phyloP scores from a whole-genome alignment of 2,113 vertebrate species.

The Podarcis cretensis region DNA sequence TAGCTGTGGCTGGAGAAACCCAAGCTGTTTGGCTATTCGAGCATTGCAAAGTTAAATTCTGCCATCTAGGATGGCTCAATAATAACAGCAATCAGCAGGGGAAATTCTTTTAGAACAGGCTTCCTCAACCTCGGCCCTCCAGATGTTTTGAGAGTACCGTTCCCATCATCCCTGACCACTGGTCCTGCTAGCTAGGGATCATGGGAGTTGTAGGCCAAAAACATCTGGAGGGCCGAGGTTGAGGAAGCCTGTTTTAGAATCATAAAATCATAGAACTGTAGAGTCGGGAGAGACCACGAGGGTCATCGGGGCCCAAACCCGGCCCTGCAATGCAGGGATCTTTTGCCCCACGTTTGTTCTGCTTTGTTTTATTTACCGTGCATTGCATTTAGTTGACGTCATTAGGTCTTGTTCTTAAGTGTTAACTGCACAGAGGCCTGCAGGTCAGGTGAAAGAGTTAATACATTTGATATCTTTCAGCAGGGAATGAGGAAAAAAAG shows the following conservation, averaged over 20 bases:
- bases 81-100: neutral
- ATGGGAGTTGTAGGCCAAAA: no score
- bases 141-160: no score
- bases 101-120: neutral
- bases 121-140: no score
- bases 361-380: neutral
- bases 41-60: neutral
- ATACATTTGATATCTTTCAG: neutral
- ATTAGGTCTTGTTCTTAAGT: neutral
- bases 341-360: no score
- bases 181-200: no score
- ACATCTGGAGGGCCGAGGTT: no score
- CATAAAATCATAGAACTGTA: no score
- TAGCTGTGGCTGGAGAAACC: neutral
- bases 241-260: no score
- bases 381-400: neutral
- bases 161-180: no score
- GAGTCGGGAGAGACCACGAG: no score
- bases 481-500: neutral
- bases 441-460: neutral
- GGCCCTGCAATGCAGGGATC: neutral
- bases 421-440: neutral
- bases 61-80: neutral
- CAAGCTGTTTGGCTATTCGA: conserved; percentile 9
- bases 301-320: no score